Evolutionary conservation across 1,140 invertebrate species (phyloP), one percentile per base, ranked within the genome.

Genomic region (Colletes latitarsis): DNA sequence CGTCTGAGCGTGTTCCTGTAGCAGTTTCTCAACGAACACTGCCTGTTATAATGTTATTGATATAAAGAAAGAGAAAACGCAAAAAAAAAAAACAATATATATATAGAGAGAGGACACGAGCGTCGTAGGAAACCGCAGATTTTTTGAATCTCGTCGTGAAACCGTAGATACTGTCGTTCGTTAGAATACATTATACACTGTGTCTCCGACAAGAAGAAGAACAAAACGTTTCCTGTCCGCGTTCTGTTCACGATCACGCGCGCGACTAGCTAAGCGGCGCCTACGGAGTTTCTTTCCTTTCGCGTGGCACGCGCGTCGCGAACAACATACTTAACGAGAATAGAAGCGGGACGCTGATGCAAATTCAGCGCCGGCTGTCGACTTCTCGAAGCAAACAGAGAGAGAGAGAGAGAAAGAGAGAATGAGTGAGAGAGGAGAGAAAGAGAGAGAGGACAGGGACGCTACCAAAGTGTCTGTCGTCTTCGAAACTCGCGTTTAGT

Each of bases 11-110:
- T 70, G 68, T 85, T 85, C 53, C 53, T 64, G 85, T 87, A 87
- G 86, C 86, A 87, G 86, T 87, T 87, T 87, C 85, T 87, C 78
- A 75, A 87, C 86, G 85, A 87, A 87, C 86, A 87, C 86, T 87
- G 86, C 86, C 86, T 84, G 72, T 87, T 82, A 79, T 82, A 74
- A 67, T 12, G 82, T 74, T 87, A 87, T 82, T 68, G 62, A 83
- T 81, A 68, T 73, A 67, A n/a, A 55, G 41, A 64, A 30, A 39
- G n/a, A 64, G 19, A 64, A 57, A 43, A 46, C 4, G 3, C 17
- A 30, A 49, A 78, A 72, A 64, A 46, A 30, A 4, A 49, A 30
- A 14, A 39, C 4, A 17, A 41, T 53, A 62, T 53, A 78, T 41
- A 21, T 10, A 39, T 12, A 30, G 21, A 12, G 60, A 17, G 41